Base-by-base conservation (phyloP, 2,797 vertebrate species). In the Alauda arvensis region DNA sequence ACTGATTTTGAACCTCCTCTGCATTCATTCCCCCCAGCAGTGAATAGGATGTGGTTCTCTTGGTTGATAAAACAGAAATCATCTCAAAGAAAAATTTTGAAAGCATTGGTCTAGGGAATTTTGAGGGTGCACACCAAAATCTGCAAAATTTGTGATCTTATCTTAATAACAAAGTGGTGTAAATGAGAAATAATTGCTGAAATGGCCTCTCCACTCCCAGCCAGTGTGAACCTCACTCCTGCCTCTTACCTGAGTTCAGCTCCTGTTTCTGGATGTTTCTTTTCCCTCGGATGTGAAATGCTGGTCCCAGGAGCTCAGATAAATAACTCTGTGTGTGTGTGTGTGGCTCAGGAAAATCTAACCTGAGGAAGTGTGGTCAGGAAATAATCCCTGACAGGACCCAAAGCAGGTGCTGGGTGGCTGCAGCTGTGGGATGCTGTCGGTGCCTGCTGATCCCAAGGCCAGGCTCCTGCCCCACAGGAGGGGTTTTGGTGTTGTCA, bases 101-200 rank as follows among this genome's bases (percentile, higher is more conserved):
- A 80, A 78, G 67, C 5, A 5, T 18, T 57, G n/a, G 39, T 9
- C 26, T 66, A 19, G 25, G 12, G 19, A 25, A 13, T 72, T 69
- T 74, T 42, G 79, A 57, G 67, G 37, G 26, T 10, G 60, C 49
- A 10, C 19, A 5, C 17, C 8, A 42, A 85, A 91, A 76, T 15
- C 51, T 19, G 31, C 4, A 29, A n/a, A 16, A 61, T 52, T 63
- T 80, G 43, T 61, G 14, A 49, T 56, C 40, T 70, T 92, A n/a
- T 78, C 77, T 68, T 37, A 78, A 20, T 8, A 40, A 29, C 46
- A 49, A 57, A 61, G 2, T 60, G 52, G 12, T 53, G 18, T 60
- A 79, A 85, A 21, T 5, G n/a, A 69, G 53, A 81, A 83, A 37
- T 76, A 75, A 93, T 86, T 91, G 90, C 57, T 81, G 12, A 12